phyloP scores from a whole-genome alignment of 2,113 vertebrate genomes.

The Nothocercus nigrocapillus region DNA sequence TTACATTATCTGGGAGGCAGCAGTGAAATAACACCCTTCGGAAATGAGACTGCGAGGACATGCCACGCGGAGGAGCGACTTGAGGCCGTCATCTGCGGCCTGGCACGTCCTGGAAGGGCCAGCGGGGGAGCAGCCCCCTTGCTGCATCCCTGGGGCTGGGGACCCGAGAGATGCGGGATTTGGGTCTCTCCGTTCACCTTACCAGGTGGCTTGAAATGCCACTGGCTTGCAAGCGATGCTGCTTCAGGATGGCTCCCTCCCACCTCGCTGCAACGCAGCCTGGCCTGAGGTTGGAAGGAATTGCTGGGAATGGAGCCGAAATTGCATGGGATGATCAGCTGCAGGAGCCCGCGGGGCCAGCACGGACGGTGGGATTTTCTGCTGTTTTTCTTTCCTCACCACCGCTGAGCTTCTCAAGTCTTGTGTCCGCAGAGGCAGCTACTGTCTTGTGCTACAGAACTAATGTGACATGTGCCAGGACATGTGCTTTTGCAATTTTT shows the following conservation, averaged over 20 bases:
- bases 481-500: neutral
- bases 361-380: fast-evolving
- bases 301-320: too few relatives aligned
- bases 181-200: fast-evolving
- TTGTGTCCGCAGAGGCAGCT: neutral
- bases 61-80: neutral
- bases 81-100: neutral
- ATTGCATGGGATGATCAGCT: neutral
- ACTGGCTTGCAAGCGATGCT: neutral
- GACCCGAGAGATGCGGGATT: neutral
- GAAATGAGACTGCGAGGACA: constrained; percentile 64
- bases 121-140: neutral
- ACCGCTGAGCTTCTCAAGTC: neutral
- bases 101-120: neutral
- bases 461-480: neutral
- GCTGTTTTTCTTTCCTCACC: fast-evolving
- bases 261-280: fast-evolving
- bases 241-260: neutral
- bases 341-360: neutral
- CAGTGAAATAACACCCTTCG: constrained; percentile 80
- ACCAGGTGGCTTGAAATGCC: fast-evolving
- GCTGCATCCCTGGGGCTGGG: neutral
- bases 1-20: constrained; percentile 83
- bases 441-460: neutral
- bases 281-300: neutral